Conservation (phyloP, 2,113 vertebrate genomes). For the Oxyura jamaicensis region DNA sequence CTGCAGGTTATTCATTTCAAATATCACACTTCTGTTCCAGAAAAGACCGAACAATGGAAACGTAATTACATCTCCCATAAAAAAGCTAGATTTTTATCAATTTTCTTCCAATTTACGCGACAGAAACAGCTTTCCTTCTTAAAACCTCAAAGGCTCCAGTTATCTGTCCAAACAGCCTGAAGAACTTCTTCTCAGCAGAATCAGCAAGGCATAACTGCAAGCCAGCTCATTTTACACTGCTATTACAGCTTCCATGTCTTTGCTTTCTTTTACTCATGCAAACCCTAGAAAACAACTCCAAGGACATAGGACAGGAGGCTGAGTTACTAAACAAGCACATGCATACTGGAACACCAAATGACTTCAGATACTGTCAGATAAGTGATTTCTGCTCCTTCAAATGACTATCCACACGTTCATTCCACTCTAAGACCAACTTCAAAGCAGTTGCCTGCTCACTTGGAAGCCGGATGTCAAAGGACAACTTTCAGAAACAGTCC, state of each 20-base stretch:
- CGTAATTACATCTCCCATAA: neutral
- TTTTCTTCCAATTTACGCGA: neutral
- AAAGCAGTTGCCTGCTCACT: neutral
- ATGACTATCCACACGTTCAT: neutral
- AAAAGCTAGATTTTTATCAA: neutral
- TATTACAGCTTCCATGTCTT: neutral
- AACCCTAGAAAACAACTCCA: neutral
- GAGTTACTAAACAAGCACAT: neutral
- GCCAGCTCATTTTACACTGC: neutral
- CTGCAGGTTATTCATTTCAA: neutral
- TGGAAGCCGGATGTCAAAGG: neutral
- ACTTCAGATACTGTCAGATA: neutral
- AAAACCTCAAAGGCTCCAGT: too few species aligned
- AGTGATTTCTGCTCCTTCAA: neutral
- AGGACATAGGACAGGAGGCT: neutral
- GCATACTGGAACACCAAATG: neutral
- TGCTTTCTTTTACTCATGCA: neutral
- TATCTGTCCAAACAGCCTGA: neutral
- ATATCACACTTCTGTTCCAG: neutral
- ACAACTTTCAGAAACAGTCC: neutral
- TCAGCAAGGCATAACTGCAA: neutral
- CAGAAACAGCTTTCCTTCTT: neutral
- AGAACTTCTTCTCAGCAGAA: neutral
- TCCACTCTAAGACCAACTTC: neutral
- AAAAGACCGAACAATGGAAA: neutral